Conservation (phyloP, 2,797 vertebrate genomes). For the Periparus ater region DNA sequence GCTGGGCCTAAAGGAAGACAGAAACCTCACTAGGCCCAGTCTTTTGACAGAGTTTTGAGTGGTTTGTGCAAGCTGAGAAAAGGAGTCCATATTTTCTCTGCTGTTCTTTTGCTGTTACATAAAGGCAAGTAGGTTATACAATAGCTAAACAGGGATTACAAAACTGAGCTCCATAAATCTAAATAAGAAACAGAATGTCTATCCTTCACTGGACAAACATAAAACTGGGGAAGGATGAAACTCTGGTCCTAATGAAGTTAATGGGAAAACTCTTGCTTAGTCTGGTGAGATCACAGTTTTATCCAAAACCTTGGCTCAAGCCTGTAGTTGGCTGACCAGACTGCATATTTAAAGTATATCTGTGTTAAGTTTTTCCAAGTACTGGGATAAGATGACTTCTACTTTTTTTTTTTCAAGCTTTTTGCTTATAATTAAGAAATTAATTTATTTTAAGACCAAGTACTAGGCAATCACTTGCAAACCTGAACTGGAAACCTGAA, state of each 20-base stretch:
- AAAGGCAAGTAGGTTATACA: slow-evolving; percentile 23
- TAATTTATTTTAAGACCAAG: not conserved
- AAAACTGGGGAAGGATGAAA: not conserved
- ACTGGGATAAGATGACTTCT: not conserved
- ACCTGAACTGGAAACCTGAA: not conserved
- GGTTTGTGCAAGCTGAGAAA: not conserved
- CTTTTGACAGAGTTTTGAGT: not conserved
- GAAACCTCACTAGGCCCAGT: not conserved
- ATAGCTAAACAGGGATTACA: slow-evolving; percentile 16
- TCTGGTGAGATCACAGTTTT: not conserved
- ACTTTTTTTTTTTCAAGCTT: not conserved
- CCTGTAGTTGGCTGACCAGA: not conserved
- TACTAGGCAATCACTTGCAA: not conserved
- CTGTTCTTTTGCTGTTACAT: not conserved
- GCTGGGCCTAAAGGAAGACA: not conserved
- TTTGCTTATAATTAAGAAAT: not conserved
- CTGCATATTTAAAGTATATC: not conserved
- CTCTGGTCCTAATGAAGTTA: slow-evolving; percentile 32
- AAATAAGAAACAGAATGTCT: slow-evolving; percentile 43
- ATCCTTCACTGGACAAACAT: not conserved
- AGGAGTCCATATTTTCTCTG: not conserved
- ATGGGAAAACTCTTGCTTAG: not conserved
- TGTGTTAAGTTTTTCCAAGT: not conserved
- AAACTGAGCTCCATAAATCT: not conserved
- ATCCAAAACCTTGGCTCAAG: not conserved